Evolutionary conservation across 1,140 invertebrate genomes (phyloP), one percentile per base, ranked within the genome.

Genomic region (Agrypnia vestita): DNA sequence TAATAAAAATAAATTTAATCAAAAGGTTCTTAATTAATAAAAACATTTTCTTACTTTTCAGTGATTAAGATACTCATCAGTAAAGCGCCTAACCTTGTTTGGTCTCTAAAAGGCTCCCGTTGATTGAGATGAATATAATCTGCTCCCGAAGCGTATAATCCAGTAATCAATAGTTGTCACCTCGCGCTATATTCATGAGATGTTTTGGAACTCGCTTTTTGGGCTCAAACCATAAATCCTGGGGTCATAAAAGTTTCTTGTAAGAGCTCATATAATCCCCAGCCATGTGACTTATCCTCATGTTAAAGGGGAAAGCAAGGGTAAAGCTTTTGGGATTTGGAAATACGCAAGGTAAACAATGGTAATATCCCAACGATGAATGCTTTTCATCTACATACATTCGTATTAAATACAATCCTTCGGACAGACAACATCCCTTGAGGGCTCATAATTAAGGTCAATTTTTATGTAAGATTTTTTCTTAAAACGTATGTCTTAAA

Each of bases 221-320:
- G 13, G 51, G 47, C 19, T 43, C 49, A 62, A 43, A 59, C 77
- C 77, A 75, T 75, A 80, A 80, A 80, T 80, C 78, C 78, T 12
- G 71, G 19, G 59, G 78, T 75, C 71, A 75, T 80, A 80, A 80
- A 80, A 80, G 78, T 80, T 80, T 53, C 49, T 44, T 61, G 51
- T 44, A 72, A 80, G 74, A 80, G 75, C 79, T 75, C 17, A 35
- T 44, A 44, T 80, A 77, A 80, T 80, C 74, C 79, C 43, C 17
- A 17, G 69, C 46, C 55, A 15, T 47, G 77, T 72, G 77, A 79
- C 77, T 79, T 79, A 71, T 61, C 67, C 74, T n/a, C 55, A 59
- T 80, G 80, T 73, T 74, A 78, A 56, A 64, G 56, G 74, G 55
- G 43, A 35, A 15, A 11, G 25, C 25, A 35, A 35, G 73, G 61